Conservation (phyloP, 2,888 invertebrate genomes). For the Euproctis similis region DNA sequence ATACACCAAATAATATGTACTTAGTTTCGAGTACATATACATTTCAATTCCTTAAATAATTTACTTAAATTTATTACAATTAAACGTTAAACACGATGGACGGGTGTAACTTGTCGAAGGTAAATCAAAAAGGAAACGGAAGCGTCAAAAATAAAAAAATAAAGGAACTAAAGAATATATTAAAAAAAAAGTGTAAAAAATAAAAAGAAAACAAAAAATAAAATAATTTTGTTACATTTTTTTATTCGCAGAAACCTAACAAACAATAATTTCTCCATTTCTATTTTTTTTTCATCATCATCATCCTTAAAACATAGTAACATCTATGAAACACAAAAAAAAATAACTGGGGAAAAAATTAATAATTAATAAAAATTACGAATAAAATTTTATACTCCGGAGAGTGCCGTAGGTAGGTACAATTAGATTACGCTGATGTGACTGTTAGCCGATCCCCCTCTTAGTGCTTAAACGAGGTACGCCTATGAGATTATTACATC, state of each 20-base stretch:
- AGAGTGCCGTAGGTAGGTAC: conserved; percentile 73
- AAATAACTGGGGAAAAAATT: conserved; percentile 66
- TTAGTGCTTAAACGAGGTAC: conserved; percentile 57
- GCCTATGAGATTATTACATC: conserved; percentile 67
- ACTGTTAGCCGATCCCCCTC: conserved; percentile 54
- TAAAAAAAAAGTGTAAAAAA: too few species aligned
- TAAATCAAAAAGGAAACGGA: conserved; percentile 29
- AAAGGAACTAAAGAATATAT: conserved; percentile 31
- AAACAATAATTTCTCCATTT: conserved; percentile 73
- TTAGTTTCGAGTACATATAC: conserved; percentile 63
- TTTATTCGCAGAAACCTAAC: conserved; percentile 77
- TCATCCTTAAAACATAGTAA: conserved; percentile 77
- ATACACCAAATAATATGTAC: conserved; percentile 50
- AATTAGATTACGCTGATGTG: conserved; percentile 59
- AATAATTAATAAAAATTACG: conserved; percentile 63
- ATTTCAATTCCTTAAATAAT: conserved; percentile 67
- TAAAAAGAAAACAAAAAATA: conserved; percentile 56
- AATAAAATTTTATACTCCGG: conserved; percentile 70
- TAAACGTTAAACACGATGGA: conserved; percentile 73
- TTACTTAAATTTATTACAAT: conserved; percentile 62
- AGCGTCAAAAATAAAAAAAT: conserved; percentile 23
- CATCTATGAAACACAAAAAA: conserved; percentile 76
- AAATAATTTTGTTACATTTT: conserved; percentile 71
- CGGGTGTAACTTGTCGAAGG: conserved; percentile 72
- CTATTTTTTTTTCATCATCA: conserved; percentile 61